Evolutionary conservation across 2,113 vertebrate genomes (phyloP).

Genomic region (Himantopus leucocephalus): DNA sequence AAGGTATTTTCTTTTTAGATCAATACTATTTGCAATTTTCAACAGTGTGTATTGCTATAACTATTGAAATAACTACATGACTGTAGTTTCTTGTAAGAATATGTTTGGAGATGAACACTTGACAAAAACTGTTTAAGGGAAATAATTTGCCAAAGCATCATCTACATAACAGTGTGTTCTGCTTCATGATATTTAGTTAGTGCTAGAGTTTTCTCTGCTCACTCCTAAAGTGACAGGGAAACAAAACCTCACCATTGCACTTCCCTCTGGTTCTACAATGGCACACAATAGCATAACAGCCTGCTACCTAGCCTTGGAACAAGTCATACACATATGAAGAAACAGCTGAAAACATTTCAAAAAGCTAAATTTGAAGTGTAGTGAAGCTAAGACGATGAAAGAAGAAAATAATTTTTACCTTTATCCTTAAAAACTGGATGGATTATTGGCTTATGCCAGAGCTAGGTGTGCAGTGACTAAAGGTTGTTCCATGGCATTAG

Average conservation of each 20-base stretch:
- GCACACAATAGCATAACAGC: background rate
- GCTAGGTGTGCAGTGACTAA: background rate
- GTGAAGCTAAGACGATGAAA: background rate
- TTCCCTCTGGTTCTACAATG: background rate
- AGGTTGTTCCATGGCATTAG: background rate
- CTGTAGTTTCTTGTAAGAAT: background rate
- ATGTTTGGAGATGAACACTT: background rate
- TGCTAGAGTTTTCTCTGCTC: background rate
- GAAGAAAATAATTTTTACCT: background rate
- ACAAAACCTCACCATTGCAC: background rate
- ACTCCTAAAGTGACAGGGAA: background rate
- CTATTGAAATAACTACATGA: background rate
- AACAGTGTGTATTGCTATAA: background rate
- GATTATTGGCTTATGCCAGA: background rate
- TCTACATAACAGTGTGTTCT: fast-evolving
- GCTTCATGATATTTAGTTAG: background rate
- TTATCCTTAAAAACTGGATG: background rate
- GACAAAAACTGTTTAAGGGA: background rate
- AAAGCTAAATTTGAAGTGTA: fast-evolving
- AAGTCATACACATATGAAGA: background rate
- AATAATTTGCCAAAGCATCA: background rate
- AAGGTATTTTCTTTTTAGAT: background rate
- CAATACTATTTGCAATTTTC: background rate
- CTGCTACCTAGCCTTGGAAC: background rate
- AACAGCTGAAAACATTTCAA: background rate